A percentile compares a stretch with the other conserved stretches of the same genome.
Evolutionary conservation across 2,888 invertebrate species (phyloP).

Genomic region (Clepsis dumicolana): DNA sequence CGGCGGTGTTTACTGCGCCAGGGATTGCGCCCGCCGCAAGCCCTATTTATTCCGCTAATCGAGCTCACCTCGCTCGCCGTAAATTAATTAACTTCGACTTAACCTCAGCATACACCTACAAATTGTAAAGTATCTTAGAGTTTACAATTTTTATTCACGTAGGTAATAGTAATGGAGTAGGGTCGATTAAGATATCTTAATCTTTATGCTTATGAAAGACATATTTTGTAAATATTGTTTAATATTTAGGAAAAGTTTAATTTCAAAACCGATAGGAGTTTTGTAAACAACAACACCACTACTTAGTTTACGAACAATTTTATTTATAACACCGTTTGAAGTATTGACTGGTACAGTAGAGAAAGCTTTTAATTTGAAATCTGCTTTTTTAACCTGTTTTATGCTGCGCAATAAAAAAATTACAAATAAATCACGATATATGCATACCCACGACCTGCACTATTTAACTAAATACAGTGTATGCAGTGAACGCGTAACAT

Average conservation of each 20-base stretch:
- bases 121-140: constrained; percentile 56
- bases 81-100: constrained; percentile 80
- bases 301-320: background rate
- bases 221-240: constrained; percentile 10
- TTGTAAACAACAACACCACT: constrained; percentile 19
- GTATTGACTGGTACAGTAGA: background rate
- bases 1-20: constrained; percentile 75
- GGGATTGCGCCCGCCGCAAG: constrained; percentile 64
- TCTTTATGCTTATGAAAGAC: background rate
- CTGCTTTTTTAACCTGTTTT: background rate
- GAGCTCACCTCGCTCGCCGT: constrained; percentile 58
- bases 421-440: too few relatives aligned
- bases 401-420: too few relatives aligned
- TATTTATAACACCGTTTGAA: background rate
- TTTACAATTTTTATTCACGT: constrained; percentile 33
- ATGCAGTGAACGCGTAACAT: background rate
- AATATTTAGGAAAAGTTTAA: constrained; percentile 11
- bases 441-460: background rate
- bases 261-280: constrained; percentile 10
- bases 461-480: background rate
- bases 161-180: constrained; percentile 9
- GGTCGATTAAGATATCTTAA: constrained; percentile 20
- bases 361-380: background rate
- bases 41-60: constrained; percentile 56
- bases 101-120: constrained; percentile 63